These are phyloP conservation scores for Apis florea DNA, from an alignment of 1,140 invertebrate genomes.

Conservation along the genomic window DNA sequence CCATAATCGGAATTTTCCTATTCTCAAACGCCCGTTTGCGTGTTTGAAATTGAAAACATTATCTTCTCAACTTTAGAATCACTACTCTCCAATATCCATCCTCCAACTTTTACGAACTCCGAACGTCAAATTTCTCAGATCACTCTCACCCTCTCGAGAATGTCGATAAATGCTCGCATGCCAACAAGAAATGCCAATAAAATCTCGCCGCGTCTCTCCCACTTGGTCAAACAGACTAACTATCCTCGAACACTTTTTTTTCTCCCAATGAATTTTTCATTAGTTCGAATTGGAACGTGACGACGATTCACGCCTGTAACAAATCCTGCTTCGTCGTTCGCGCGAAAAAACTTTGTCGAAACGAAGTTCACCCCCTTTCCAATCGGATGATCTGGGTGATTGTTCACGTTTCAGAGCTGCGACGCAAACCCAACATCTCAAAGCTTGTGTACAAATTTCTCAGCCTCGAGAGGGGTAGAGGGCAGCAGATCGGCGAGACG, in stretches of 20 bases:
- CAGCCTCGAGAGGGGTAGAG: not conserved
- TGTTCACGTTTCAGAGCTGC: conserved; percentile 29
- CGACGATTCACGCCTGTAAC: no score
- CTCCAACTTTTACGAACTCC: not conserved
- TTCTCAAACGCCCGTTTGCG: not conserved
- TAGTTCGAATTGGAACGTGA: no score
- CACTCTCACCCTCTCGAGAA: not conserved
- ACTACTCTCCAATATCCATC: no score
- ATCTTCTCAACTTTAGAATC: not conserved
- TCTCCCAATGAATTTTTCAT: no score
- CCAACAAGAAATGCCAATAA: no score
- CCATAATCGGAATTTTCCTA: not conserved
- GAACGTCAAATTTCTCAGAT: not conserved
- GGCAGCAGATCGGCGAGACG: not conserved
- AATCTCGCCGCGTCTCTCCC: no score
- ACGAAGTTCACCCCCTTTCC: not conserved
- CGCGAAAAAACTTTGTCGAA: not conserved
- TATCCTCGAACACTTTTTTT: no score
- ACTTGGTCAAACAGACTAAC: no score
- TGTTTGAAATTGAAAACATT: not conserved
- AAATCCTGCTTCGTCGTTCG: no score
- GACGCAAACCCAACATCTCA: conserved; percentile 41
- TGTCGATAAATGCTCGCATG: no score
- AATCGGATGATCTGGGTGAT: no score
- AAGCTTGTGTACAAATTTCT: conserved; percentile 53